Percentiles rank a stretch among this genome's conserved stretches.
Conservation (phyloP, 2,113 vertebrate genomes). For the Poeciliopsis prolifica region DNA sequence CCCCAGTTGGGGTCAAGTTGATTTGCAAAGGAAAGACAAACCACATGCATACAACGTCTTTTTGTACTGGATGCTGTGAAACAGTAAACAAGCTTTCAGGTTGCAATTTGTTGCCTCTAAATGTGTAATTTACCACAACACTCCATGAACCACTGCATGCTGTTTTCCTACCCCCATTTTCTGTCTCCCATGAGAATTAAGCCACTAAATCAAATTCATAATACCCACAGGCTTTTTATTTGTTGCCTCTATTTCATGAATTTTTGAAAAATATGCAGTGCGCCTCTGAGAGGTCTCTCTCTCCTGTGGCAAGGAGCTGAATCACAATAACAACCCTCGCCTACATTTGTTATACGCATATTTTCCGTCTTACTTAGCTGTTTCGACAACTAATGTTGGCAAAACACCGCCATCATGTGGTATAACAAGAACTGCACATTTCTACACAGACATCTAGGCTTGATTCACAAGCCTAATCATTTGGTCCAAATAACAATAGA, state of each 20-base stretch:
- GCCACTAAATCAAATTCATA: conserved; percentile 47
- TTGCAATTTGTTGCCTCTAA: conserved; percentile 33
- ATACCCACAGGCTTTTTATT: conserved; percentile 41
- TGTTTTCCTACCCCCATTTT: conserved; percentile 14
- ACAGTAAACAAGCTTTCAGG: conserved; percentile 29
- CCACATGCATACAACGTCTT: neutral
- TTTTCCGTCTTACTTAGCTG: conserved; percentile 11
- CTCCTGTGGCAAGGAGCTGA: conserved; percentile 52
- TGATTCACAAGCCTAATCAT: neutral
- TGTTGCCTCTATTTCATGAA: conserved; percentile 36
- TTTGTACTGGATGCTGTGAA: neutral
- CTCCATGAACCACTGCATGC: conserved; percentile 24
- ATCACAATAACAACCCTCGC: conserved; percentile 55
- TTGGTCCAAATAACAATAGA: too few species aligned
- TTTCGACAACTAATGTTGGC: neutral
- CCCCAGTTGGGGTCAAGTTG: conserved; percentile 1
- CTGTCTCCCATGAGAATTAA: conserved; percentile 43
- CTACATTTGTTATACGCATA: conserved; percentile 15
- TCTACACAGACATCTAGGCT: neutral
- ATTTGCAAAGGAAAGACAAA: conserved; percentile 8
- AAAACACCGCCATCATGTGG: conserved; percentile 56
- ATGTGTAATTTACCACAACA: conserved; percentile 39
- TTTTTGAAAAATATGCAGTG: conserved; percentile 44
- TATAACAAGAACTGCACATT: conserved; percentile 7
- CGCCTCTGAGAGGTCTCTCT: conserved; percentile 45